Evolutionary conservation across 2,113 vertebrate species (phyloP), one percentile per base, ranked within the genome.

Genomic region (Orcinus orca): DNA sequence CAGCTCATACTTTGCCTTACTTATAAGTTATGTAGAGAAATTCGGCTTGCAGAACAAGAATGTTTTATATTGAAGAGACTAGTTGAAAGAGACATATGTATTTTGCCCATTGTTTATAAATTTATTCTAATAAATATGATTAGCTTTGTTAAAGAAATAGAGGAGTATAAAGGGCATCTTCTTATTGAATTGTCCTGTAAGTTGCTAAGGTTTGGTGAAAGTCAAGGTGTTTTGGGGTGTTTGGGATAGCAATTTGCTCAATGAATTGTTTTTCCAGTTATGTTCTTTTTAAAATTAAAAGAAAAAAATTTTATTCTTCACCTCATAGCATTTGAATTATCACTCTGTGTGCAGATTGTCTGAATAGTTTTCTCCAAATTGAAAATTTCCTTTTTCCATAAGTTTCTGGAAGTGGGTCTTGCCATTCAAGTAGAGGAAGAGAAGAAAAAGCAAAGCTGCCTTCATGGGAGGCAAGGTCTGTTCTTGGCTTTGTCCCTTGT

Each of bases 1-100:
- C 26, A 63, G 74, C 21, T 94, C 70, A 53, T 84, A 79, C 86
- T 92, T 83, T 86, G 81, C 47, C 63, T 67, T 73, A 41, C 68
- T 38, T 92, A 38, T 91, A 92, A 62, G 85, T 73, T 26, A 93
- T 62, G 13, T 92, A 8, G 31, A 97, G 41, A 65, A 95, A 98
- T 96, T 73, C 74, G 58, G 2, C 68, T 83, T 87, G 97, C n/a
- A 29, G 47, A 88, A 84, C 29, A 58, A 53, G n/a, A 62, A 38
- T 26, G 2, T 29, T 97, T 95, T 80, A 84, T 25, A 71, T 0
- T 0, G 26, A 96, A 97, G 53, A 80, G 88, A 88, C 29, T 47
- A 60, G 38, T 83, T 88, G 65, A n/a, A 63, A 58, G 0, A 17
- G 47, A 81, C 14, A 50, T 38, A 67, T 2, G 50, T 88, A 88